Evolutionary conservation across 2,113 vertebrate species (phyloP), one percentile per base, ranked within the genome.

Genomic region (Rhizomys pruinosus): DNA sequence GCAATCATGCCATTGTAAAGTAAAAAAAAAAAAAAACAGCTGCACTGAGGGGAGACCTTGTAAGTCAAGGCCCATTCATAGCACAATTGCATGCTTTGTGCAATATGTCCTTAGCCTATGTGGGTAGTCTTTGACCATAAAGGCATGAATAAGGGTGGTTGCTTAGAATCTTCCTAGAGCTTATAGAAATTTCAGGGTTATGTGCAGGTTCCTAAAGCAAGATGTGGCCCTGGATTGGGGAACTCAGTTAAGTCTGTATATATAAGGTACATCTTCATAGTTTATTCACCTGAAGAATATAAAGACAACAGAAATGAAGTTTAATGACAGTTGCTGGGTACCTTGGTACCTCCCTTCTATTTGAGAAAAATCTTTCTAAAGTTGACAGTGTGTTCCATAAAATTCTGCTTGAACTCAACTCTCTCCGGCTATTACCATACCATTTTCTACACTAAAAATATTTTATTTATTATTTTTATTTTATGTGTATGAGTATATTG

Each of bases 121-220:
- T 47, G 4, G 27, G 7, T 2, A 4, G 0, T n/a, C 44, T 13
- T 5, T 7, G 2, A 25, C 19, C n/a, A 5, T 5, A 23, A 19
- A 59, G 12, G 1, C 17, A 15, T 25, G 39, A 59, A 2, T 23
- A 52, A 42, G 0, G 23, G 64, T 11, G 7, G 4, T 0, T 73
- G 3, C 1, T 52, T 55, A 57, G 8, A 19, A 73, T 37, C 15
- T 78, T 55, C 19, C 1, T 34, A 22, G 4, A 52, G 8, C 3
- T 47, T 69, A 16, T 0, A 59, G 64, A 61, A 47, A 57, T 63
- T n/a, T 66, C 10, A 52, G 0, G 27, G 25, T 0, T 15, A 17
- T 7, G 39, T 69, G 1, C 5, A 29, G 0, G 5, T 87, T 69
- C 32, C 16, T 52, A 34, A 63, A 92, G 25, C 27, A 44, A 44